Conservation (phyloP, 2,888 invertebrate species). For the Saturnia pavonia region DNA sequence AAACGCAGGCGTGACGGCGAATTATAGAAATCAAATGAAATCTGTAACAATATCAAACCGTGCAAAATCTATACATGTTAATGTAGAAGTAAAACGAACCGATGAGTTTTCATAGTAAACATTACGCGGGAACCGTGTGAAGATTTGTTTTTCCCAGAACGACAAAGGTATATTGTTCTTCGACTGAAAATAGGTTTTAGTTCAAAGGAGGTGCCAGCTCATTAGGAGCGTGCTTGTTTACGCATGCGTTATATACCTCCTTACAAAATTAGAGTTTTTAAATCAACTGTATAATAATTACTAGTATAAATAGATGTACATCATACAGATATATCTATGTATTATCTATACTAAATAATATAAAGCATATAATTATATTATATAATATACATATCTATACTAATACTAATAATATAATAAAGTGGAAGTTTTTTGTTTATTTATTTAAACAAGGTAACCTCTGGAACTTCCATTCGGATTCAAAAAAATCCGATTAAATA, state of each 20-base stretch:
- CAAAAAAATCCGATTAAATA: no score
- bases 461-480: no score
- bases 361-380: no score
- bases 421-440: no score
- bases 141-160: slow-evolving; percentile 69
- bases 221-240: slow-evolving; percentile 56
- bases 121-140: slow-evolving; percentile 54
- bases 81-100: slow-evolving; percentile 49
- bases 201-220: slow-evolving; percentile 67
- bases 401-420: no score
- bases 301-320: background rate
- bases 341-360: no score
- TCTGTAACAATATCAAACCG: slow-evolving; percentile 42
- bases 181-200: slow-evolving; percentile 63
- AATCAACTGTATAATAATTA: background rate
- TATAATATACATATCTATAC: no score
- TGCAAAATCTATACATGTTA: slow-evolving; percentile 45
- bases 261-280: slow-evolving; percentile 21
- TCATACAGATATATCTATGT: no score
- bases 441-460: no score
- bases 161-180: slow-evolving; percentile 69
- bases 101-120: slow-evolving; percentile 67
- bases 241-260: slow-evolving; percentile 45
- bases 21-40: background rate
- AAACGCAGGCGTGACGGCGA: slow-evolving; percentile 33